phyloP scores from a whole-genome alignment of 2,888 invertebrate genomes.

The Myathropa florea region DNA sequence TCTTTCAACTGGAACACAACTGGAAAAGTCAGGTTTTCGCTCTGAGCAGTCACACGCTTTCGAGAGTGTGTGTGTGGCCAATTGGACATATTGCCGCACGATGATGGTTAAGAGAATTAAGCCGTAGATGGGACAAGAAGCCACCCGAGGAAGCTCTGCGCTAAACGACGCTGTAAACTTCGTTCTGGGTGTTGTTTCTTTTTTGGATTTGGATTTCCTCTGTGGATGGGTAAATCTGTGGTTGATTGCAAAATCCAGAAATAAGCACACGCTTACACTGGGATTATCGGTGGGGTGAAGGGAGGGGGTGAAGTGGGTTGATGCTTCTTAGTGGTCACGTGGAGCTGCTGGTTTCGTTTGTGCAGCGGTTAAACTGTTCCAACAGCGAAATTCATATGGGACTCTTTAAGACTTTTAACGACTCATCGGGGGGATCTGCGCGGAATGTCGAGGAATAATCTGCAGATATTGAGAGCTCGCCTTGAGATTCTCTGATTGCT shows the following conservation, averaged over 20 bases:
- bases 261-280: too few species aligned
- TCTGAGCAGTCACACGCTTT: not conserved
- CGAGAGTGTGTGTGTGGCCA: not conserved
- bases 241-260: not conserved
- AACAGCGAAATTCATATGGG: not conserved
- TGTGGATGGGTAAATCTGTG: not conserved
- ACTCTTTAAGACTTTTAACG: not conserved
- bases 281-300: too few species aligned
- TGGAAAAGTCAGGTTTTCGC: constrained; percentile 26
- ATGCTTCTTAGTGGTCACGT: too few species aligned
- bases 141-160: not conserved
- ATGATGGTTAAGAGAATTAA: constrained; percentile 15
- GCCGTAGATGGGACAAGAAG: not conserved
- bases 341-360: too few species aligned
- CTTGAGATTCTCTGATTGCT: too few species aligned
- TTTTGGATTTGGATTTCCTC: not conserved
- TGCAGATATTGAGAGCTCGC: not conserved
- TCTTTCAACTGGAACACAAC: constrained; percentile 51
- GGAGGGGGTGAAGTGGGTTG: not conserved
- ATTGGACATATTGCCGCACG: constrained; percentile 8
- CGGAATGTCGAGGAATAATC: not conserved
- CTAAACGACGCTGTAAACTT: constrained; percentile 1
- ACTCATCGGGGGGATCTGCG: not conserved
- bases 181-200: not conserved
- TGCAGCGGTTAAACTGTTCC: too few species aligned